Conservation (phyloP, 2,888 invertebrate species). For the Leptinotarsa juncta region DNA sequence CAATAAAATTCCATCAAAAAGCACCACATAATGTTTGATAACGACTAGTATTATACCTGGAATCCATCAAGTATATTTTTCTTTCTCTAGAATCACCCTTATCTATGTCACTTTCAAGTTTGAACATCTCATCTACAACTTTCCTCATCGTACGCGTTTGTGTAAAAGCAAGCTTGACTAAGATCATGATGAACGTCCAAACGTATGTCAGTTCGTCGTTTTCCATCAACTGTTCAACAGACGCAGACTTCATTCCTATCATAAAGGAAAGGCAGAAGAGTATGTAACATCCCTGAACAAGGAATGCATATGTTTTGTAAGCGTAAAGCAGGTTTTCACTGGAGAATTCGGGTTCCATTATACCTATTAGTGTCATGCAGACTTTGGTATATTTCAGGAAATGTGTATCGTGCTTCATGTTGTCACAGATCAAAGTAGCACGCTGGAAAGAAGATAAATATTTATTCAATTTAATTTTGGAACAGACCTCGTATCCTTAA, state of each 20-base stretch:
- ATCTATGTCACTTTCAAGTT: neutral
- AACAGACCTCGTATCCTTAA: no score
- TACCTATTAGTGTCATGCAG: neutral
- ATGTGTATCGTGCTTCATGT: neutral
- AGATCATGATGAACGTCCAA: neutral
- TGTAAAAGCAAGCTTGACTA: neutral
- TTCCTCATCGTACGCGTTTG: constrained; percentile 2
- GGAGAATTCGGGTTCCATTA: constrained; percentile 2
- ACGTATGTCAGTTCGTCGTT: neutral
- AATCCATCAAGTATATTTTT: neutral
- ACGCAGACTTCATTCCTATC: neutral
- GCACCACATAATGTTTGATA: neutral
- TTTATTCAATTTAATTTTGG: no score
- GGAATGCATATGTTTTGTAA: neutral
- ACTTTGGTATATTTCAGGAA: neutral
- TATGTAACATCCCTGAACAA: neutral
- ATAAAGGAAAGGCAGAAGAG: neutral
- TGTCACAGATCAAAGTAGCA: no score
- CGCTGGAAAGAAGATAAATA: no score
- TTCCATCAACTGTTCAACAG: neutral
- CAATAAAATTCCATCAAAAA: no score
- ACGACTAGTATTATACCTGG: neutral
- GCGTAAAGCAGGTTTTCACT: neutral
- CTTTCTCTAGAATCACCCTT: neutral
- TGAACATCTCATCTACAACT: constrained; percentile 18